These are phyloP conservation scores for Hydriomena furcata DNA, from an alignment of 2,888 invertebrate species.

Conservation along the genomic window DNA sequence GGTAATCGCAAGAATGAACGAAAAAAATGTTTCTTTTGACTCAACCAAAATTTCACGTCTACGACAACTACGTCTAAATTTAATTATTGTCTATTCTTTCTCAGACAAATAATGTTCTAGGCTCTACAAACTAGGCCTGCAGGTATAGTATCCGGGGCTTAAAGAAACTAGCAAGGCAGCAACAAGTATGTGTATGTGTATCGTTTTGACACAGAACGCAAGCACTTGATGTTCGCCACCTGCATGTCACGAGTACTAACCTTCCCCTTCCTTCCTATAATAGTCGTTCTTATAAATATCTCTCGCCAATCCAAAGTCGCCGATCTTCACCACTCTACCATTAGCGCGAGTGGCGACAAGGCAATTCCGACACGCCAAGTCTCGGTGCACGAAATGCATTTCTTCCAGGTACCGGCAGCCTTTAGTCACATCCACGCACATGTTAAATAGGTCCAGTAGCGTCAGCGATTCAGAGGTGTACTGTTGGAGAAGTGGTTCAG, in stretches of 20 bases:
- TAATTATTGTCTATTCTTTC: too few species aligned
- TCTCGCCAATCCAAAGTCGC: constrained; percentile 97
- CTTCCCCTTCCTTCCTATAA: constrained; percentile 96
- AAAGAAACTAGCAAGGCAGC: too few species aligned
- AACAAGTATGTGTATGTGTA: too few species aligned
- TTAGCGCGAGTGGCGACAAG: constrained; percentile 90
- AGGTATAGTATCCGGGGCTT: too few species aligned
- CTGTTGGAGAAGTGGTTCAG: constrained; percentile 53
- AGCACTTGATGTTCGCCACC: too few species aligned
- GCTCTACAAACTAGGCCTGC: too few species aligned
- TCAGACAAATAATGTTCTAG: too few species aligned
- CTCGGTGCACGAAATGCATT: constrained; percentile 98
- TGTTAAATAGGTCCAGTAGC: constrained; percentile 92
- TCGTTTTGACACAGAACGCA: too few species aligned
- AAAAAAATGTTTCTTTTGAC: too few species aligned
- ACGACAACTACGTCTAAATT: too few species aligned
- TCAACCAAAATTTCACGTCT: too few species aligned
- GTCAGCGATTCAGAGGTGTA: constrained; percentile 86
- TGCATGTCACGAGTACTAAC: constrained; percentile 50
- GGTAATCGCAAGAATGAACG: too few species aligned
- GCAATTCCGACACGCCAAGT: constrained; percentile 98
- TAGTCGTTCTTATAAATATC: constrained; percentile 99
- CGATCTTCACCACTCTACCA: constrained; percentile 95
- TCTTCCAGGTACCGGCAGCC: constrained; percentile 98
- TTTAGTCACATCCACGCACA: constrained; percentile 97